Conservation (phyloP, 37 sponge, comb jelly and placozoan species). For the Oopsacas minuta region DNA sequence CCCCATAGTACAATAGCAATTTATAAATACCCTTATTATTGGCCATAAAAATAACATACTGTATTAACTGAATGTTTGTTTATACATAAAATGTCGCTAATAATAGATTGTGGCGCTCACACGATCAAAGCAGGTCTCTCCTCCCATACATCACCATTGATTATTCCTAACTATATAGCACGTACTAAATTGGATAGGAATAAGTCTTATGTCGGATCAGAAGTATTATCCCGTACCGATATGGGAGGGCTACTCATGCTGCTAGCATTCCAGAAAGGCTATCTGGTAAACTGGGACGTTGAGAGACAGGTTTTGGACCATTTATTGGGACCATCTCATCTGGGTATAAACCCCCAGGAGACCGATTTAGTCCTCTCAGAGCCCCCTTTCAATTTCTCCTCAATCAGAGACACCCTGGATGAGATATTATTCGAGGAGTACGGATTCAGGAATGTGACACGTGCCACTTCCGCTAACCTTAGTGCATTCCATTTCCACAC, state of each 20-base stretch:
- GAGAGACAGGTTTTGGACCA: constrained; percentile 87
- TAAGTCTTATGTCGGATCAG: constrained; percentile 60
- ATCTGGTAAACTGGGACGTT: constrained; percentile 90
- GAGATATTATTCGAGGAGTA: constrained; percentile 93
- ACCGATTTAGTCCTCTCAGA: constrained; percentile 65
- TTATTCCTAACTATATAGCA: constrained; percentile 69
- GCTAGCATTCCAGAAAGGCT: constrained; percentile 83
- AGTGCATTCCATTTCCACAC: constrained; percentile 41
- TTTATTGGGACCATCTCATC: constrained; percentile 39
- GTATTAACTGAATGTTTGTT: not conserved
- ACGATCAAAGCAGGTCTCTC: constrained; percentile 52
- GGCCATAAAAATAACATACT: not conserved
- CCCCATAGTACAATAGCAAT: not conserved
- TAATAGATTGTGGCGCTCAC: constrained; percentile 75
- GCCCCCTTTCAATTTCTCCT: constrained; percentile 81
- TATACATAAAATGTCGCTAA: constrained; percentile 29
- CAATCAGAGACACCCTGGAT: constrained; percentile 66
- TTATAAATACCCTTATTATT: not conserved
- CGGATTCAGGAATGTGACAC: constrained; percentile 56
- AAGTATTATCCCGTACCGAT: constrained; percentile 77
- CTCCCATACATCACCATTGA: constrained; percentile 19
- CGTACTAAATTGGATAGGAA: constrained; percentile 73
- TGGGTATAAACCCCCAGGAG: constrained; percentile 30
- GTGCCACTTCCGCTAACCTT: constrained; percentile 39
- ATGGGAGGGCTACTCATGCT: constrained; percentile 71